These are phyloP conservation scores for Rhopalosiphum padi DNA, from an alignment of 1,140 invertebrate species.

Conservation along the genomic window DNA sequence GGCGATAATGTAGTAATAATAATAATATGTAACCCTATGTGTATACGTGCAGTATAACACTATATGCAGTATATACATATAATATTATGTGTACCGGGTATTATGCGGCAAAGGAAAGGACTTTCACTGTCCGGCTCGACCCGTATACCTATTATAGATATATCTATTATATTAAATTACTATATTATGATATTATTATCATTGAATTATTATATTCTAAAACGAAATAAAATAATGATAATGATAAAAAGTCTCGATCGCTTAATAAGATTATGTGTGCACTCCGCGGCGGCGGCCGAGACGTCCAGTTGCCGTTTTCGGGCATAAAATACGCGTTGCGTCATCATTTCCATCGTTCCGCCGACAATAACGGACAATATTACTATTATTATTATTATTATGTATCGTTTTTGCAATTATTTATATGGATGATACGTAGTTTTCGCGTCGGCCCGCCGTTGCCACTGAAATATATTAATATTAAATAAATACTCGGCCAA, in stretches of 20 bases:
- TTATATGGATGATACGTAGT: constrained; percentile 24
- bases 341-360: not conserved
- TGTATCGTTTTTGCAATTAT: not conserved
- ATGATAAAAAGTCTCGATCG: not conserved
- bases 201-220: not conserved
- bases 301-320: constrained; percentile 30
- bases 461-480: not conserved
- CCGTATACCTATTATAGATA: not conserved
- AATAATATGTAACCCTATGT: not conserved
- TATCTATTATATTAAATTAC: not conserved
- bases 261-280: not conserved
- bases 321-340: not conserved
- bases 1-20: not conserved
- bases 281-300: not conserved
- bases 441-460: not conserved
- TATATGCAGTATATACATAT: not conserved
- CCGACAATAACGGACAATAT: not conserved
- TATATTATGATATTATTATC: not conserved
- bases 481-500: not conserved
- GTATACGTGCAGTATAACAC: not conserved
- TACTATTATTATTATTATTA: not conserved
- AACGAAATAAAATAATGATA: not conserved
- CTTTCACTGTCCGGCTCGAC: not conserved
- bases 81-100: not conserved
- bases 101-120: not conserved